Base-by-base conservation (phyloP, 92 coral and sea anemone species). In the Umimayanthus chanpuru region DNA sequence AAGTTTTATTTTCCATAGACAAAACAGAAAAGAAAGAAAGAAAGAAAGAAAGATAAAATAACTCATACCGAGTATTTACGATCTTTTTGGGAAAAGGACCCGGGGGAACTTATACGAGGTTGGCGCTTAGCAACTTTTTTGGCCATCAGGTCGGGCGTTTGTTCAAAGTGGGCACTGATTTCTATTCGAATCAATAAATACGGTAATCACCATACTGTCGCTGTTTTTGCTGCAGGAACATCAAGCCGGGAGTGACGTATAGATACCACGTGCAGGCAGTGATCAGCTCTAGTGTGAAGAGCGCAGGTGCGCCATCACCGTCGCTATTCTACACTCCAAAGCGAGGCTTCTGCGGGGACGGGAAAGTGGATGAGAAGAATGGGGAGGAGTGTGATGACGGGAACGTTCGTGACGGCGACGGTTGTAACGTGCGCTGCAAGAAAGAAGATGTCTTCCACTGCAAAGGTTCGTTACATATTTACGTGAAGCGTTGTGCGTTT, bases 341-440 rank as follows among this genome's bases (percentile, higher is more conserved):
- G 76, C 94, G 94, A 92, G 99, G 99, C 87, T 97, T 97, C 79
- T 97, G 99, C 38, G 99, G 99, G 16, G 98, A 97, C 79, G 99
- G 99, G 16, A 93, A 88, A 47, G 98, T 97, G 80, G 99, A 97
- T 76, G 73, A 93, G 89, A 88, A 85, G 81, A 92, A 88, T 79
- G 98, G 98, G 21, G 99, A 97, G 73, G 98, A 95, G 82, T 97
- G 99, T 73, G 99, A 97, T 76, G 99, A 97, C 65, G 98, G 97
- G 18, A 97, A 97, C 82, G 96, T 97, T 14, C 92, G 99, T 21
- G 99, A 97, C 70, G 97, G 97, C 0, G 99, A 97, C 74, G 99
- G 99, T 16, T 97, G 99, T 73, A 97, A 97, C 47, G 93, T 95
- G n/a, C 96, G 92, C 38, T 97, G 99, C 77, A 94, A 97, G 90